Conservation (phyloP, 2,797 vertebrate genomes). For the Loris lydekkerianus region DNA sequence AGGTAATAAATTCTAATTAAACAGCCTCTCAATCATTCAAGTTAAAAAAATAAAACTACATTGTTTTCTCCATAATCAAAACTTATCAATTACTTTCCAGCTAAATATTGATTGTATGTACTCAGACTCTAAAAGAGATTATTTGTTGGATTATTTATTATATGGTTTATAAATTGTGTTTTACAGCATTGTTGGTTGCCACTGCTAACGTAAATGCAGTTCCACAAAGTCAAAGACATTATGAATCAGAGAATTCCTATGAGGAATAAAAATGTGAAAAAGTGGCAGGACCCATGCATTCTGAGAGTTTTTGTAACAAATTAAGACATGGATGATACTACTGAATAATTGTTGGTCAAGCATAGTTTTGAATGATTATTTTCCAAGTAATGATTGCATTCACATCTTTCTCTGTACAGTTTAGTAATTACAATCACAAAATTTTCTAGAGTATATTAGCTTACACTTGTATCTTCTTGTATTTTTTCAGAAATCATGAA, state of each 20-base stretch:
- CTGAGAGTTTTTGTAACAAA: neutral
- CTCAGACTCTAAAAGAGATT: neutral
- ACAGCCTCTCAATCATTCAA: neutral
- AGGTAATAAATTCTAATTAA: neutral
- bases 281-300: neutral
- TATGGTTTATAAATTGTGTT: neutral
- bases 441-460: neutral
- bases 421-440: neutral
- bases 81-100: conserved; percentile 13
- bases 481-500: neutral
- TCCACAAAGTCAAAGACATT: neutral
- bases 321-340: neutral
- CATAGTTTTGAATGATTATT: neutral
- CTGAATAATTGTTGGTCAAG: neutral
- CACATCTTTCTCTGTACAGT: neutral
- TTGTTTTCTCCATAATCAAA: conserved; percentile 22
- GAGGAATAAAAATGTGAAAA: neutral
- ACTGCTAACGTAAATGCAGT: neutral
- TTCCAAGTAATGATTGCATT: neutral
- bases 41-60: neutral
- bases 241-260: neutral
- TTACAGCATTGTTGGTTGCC: neutral
- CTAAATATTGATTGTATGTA: neutral
- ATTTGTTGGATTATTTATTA: neutral
- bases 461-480: neutral